Evolutionary conservation across 2,888 invertebrate genomes (phyloP), one percentile per base, ranked within the genome.

Genomic region (Cylindroiulus punctatus): DNA sequence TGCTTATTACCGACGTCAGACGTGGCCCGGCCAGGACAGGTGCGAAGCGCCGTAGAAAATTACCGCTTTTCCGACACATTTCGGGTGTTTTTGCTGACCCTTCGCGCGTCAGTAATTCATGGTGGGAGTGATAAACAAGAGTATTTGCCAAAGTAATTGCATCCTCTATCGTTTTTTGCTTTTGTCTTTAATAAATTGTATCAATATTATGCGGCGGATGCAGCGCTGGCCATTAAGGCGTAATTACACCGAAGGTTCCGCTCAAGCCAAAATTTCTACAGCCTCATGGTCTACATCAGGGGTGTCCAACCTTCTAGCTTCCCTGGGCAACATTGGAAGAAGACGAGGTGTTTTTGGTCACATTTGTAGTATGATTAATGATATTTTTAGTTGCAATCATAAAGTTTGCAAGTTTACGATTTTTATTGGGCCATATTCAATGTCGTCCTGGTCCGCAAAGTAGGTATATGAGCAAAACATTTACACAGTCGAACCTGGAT

Each of bases 11-110:
- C 47, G 47, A 10, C 47, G 47, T 47, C 47, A 47, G 47, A 47
- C 47, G 5, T 14, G 17, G 47, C 47, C 47, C 14, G 47, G 14
- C 47, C 47, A 47, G 47, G 47, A 47, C 47, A 47, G 47, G 47
- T 47, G 47, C 47, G 47, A 47, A 47, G 47, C 47, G 47, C 47
- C 47, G 47, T 47, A 47, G 47, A 47, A 47, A 47, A 47, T 47
- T 47, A 47, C 47, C 17, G 47, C 47, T 47, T 47, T 17, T 47
- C 47, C 47, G 47, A 10, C 47, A 47, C 47, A 17, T 47, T 47
- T 47, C 47, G 47, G 47, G 47, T 47, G 47, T 47, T 47, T 47
- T 47, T 17, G 47, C 47, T 47, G 47, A 47, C 47, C 47, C 47
- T 47, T 47, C 14, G 47, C 47, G 47, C 47, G 47, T 47, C 47